Evolutionary conservation across 2,888 invertebrate genomes (phyloP).

Genomic region (Brenthis ino): DNA sequence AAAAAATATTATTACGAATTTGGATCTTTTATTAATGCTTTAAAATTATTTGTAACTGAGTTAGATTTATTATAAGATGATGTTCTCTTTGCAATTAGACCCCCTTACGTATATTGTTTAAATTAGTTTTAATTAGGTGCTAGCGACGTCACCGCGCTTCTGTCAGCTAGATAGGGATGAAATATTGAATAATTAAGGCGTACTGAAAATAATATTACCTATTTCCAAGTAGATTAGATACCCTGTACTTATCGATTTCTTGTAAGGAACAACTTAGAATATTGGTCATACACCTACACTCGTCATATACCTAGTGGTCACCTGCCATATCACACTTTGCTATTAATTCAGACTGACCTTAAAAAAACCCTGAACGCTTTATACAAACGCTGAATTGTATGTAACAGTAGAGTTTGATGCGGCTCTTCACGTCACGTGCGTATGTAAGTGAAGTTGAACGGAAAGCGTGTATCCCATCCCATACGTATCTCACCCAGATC

Average conservation of each 20-base stretch:
- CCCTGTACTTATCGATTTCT: slow-evolving; percentile 23
- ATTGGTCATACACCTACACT: slow-evolving; percentile 5
- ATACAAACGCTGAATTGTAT: slow-evolving; percentile 9
- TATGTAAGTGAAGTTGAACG: background rate
- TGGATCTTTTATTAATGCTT: background rate
- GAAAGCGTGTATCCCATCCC: background rate
- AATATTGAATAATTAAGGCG: slow-evolving; percentile 32
- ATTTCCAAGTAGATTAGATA: slow-evolving; percentile 20
- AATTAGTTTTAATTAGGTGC: slow-evolving; percentile 10
- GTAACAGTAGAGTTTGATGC: slow-evolving; percentile 9
- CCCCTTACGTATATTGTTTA: slow-evolving; percentile 7
- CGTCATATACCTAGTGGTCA: background rate
- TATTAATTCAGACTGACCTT: slow-evolving; percentile 5
- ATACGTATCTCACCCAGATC: background rate
- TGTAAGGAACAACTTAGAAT: slow-evolving; percentile 18
- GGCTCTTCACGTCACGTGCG: background rate
- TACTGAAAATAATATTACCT: slow-evolving; percentile 24
- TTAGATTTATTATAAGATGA: background rate
- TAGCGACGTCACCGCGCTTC: slow-evolving; percentile 21
- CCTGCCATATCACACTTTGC: slow-evolving; percentile 11
- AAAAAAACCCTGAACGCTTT: slow-evolving; percentile 1
- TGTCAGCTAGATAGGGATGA: slow-evolving; percentile 26
- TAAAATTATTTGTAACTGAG: background rate
- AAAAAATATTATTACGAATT: background rate
- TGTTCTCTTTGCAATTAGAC: background rate